Percentiles rank a stretch among this genome's conserved stretches.
Evolutionary conservation across 1,140 invertebrate genomes (phyloP).

Genomic region (Brachystomella parvula): DNA sequence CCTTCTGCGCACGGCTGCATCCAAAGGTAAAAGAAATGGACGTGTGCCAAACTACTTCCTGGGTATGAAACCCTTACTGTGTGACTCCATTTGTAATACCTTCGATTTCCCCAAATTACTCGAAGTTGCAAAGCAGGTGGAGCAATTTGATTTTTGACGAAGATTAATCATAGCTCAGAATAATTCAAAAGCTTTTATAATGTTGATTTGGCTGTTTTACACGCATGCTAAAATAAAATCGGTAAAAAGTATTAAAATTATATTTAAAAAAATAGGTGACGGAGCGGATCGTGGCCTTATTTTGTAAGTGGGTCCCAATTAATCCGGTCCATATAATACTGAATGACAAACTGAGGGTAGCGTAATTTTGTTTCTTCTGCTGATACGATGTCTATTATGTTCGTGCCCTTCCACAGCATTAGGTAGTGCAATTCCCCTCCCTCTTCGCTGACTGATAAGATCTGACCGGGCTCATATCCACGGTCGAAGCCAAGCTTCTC

Average conservation of each 20-base stretch:
- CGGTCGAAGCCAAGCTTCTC: not conserved
- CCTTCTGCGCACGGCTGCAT: constrained; percentile 10
- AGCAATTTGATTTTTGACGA: too few species aligned
- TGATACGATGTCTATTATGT: not conserved
- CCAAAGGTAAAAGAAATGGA: constrained; percentile 22
- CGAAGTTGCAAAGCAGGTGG: not conserved
- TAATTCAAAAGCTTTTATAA: too few species aligned
- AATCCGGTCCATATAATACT: not conserved
- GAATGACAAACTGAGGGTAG: not conserved
- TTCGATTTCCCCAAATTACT: not conserved
- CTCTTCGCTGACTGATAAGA: not conserved
- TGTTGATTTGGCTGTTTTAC: too few species aligned
- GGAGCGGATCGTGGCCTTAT: not conserved
- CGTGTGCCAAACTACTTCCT: constrained; percentile 26
- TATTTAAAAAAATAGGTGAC: too few species aligned
- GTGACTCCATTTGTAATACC: not conserved
- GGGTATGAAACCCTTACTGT: constrained; percentile 7
- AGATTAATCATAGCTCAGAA: too few species aligned
- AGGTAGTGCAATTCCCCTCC: not conserved
- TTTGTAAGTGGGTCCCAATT: too few species aligned
- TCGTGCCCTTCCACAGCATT: not conserved
- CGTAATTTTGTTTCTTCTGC: not conserved
- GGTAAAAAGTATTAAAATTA: too few species aligned
- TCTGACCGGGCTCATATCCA: not conserved
- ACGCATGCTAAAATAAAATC: too few species aligned